phyloP scores from a whole-genome alignment of 2,113 vertebrate genomes.

The Triplophysa rosa region DNA sequence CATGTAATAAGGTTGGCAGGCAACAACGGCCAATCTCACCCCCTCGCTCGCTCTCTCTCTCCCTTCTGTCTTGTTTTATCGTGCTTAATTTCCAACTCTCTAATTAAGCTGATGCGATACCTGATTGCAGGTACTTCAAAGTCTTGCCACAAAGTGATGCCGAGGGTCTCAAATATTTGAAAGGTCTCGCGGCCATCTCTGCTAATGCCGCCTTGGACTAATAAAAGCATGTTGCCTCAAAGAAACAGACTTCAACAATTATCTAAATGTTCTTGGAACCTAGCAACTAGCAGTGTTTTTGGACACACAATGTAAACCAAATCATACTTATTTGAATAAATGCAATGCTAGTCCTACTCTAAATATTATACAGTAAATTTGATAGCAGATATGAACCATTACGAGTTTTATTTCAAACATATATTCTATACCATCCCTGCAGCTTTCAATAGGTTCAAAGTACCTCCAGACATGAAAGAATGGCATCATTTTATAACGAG shows the following conservation, averaged over 20 bases:
- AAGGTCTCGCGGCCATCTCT: constrained; percentile 48
- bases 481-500: neutral
- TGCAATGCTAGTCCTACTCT: no score
- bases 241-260: constrained; percentile 34
- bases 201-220: constrained; percentile 40
- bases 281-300: constrained; percentile 16
- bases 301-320: neutral
- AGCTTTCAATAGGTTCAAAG: constrained; percentile 4
- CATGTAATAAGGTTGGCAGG: neutral
- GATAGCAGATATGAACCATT: no score
- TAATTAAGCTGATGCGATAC: constrained; percentile 54
- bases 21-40: neutral
- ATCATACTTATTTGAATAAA: no score
- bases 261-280: neutral
- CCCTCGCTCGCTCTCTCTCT: neutral
- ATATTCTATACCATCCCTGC: neutral
- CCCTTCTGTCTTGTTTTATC: constrained; percentile 20
- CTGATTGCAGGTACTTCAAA: constrained; percentile 57
- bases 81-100: constrained; percentile 42
- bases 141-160: constrained; percentile 48
- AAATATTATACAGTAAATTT: no score
- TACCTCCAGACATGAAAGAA: neutral
- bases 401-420: neutral
- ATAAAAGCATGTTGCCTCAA: constrained; percentile 48
- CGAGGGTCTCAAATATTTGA: constrained; percentile 50